phyloP scores from a whole-genome alignment of 2,113 vertebrate species.

The Nyctereutes procyonoides region DNA sequence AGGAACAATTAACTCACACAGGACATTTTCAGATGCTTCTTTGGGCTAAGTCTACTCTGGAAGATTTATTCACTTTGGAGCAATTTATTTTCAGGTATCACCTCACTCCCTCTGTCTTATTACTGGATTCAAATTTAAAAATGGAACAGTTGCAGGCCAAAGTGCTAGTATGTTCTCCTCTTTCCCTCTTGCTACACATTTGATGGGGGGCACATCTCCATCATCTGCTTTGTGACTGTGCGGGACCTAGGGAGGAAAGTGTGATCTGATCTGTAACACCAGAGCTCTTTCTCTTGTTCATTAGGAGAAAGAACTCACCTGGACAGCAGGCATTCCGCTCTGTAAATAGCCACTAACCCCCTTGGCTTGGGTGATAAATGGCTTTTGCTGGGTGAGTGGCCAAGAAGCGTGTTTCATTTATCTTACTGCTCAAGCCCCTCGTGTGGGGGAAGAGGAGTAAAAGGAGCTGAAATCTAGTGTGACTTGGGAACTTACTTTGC shows the following conservation, averaged over 20 bases:
- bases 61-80: background rate
- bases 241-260: background rate
- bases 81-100: slow-evolving; percentile 19
- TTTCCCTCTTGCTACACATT: background rate
- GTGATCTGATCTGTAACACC: background rate
- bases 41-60: background rate
- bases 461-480: background rate
- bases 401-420: background rate
- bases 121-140: background rate
- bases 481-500: slow-evolving; percentile 14
- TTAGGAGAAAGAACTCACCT: background rate
- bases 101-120: background rate
- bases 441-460: background rate
- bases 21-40: background rate
- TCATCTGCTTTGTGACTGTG: background rate
- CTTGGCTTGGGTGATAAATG: slow-evolving; percentile 21
- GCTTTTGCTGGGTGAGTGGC: slow-evolving; percentile 24
- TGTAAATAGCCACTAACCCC: background rate
- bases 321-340: background rate
- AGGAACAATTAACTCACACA: background rate
- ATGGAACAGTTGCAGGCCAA: background rate
- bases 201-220: background rate
- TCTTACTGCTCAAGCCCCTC: background rate
- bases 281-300: background rate
- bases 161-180: background rate